Base-by-base conservation (phyloP, 2,888 invertebrate genomes). In the Euzetes globulus region DNA sequence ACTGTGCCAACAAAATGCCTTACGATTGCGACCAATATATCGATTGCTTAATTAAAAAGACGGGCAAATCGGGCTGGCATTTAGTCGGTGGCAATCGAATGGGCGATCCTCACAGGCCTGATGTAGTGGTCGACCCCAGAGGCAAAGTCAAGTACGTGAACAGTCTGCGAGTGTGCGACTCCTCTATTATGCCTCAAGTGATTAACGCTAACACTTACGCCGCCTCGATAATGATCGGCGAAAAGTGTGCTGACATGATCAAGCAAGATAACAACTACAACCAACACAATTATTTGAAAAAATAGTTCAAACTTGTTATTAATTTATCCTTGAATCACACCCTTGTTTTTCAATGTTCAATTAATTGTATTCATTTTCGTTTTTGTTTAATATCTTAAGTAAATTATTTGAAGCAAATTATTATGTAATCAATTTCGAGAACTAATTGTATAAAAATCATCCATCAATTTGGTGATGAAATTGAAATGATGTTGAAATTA, bases 1-100 rank as follows among this genome's bases (percentile, higher is more conserved):
- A 37, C 37, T 65, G 65, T 65, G 3, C 9, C 1, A 9, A 37
- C 19, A 19, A n/a, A 29, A 15, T 7, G 27, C 65, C n/a, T 9
- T 65, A 65, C n/a, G 7, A 65, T 17, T 65, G 65, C 19, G 37
- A 33, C n/a, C n/a, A 33, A 19, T 65, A 65, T 65, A 65, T 65
- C 29, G 37, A 41, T 19, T 65, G 65, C 19, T 15, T 65, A n/a
- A 37, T 37, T 19, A 13, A 19, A 19, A 25, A 3, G 41, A 65
- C 41, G 1, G 65, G 65, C 7, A 65, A 41, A n/a, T 37, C 65
- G 1, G 41, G 37, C 19, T 65, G 33, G 33, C 65, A 65, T 41
- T 41, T 41, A 33, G 41, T 65, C 9, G 65, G 65, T 15, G 41
- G 37, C 41, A 1, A 1, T n/a, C 5, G 65, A n/a, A 65, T 65